phyloP scores from a whole-genome alignment of 2,113 vertebrate genomes.

The Elaphurus davidianus region DNA sequence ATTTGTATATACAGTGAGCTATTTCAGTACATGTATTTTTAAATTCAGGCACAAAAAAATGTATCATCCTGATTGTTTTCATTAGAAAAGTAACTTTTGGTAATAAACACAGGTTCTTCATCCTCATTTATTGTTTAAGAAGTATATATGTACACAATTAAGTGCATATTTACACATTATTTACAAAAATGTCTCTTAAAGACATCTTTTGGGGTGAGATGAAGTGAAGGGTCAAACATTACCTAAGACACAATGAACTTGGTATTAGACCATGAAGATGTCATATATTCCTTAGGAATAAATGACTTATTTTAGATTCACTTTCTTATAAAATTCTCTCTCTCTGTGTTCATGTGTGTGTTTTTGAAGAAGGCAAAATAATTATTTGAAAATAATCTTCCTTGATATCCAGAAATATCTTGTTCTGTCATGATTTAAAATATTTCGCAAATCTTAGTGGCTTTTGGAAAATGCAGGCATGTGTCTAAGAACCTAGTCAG shows the following conservation, averaged over 20 bases:
- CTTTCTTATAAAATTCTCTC: not conserved
- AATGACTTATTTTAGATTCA: not conserved
- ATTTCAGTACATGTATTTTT: not conserved
- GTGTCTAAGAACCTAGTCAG: not conserved
- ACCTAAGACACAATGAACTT: not conserved
- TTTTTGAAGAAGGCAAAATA: not conserved
- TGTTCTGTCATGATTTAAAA: not conserved
- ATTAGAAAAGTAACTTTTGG: not conserved
- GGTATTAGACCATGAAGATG: not conserved
- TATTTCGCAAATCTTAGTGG: not conserved
- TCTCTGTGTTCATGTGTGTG: not conserved
- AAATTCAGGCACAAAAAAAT: not conserved
- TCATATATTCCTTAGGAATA: not conserved
- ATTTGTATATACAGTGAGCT: not conserved
- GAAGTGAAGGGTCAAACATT: not conserved
- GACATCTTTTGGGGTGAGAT: not conserved
- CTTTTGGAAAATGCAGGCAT: not conserved
- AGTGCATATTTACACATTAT: not conserved
- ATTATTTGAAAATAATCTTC: not conserved
- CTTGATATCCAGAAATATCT: not conserved
- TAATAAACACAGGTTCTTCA: not conserved
- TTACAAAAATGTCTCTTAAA: not conserved
- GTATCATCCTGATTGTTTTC: not conserved
- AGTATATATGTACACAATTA: not conserved
- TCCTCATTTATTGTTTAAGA: not conserved